Evolutionary conservation across 2,113 vertebrate genomes (phyloP).

Genomic region (Camelus bactrianus): DNA sequence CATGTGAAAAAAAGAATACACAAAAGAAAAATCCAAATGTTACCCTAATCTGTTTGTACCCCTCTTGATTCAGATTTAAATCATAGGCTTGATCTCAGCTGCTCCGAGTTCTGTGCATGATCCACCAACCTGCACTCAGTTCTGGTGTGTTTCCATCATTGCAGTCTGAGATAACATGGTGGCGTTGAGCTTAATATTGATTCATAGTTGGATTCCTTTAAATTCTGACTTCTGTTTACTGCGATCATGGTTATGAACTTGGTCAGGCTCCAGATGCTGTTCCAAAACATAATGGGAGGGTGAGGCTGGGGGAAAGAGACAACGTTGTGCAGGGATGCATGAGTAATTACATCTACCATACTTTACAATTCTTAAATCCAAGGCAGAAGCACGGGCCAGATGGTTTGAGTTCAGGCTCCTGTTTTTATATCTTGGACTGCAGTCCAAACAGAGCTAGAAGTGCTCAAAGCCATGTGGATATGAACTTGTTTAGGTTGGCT

Average conservation of each 20-base stretch:
- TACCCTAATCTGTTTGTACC: not conserved
- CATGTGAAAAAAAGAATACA: not conserved
- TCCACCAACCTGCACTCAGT: not conserved
- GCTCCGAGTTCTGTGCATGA: not conserved
- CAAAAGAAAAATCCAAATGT: constrained; percentile 38
- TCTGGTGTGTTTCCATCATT: not conserved
- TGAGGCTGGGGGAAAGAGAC: not conserved
- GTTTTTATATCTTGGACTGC: not conserved
- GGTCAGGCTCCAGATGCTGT: constrained; percentile 8
- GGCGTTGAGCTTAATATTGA: not conserved
- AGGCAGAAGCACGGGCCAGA: constrained; percentile 51
- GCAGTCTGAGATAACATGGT: not conserved
- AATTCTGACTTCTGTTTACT: constrained; percentile 28
- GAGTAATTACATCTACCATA: constrained; percentile 28
- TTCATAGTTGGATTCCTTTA: constrained; percentile 45
- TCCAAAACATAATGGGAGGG: not conserved
- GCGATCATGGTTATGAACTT: not conserved
- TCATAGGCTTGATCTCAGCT: not conserved
- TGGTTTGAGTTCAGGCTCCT: constrained; percentile 45
- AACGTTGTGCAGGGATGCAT: not conserved
- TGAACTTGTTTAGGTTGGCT: not conserved
- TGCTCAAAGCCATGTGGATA: not conserved
- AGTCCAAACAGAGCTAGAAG: not conserved
- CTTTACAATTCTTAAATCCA: constrained; percentile 19
- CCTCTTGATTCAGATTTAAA: not conserved